Percentiles rank a stretch among this genome's conserved stretches.
These are phyloP conservation scores for Aphaenogaster floridana DNA, from an alignment of 1,140 invertebrate species.

Conservation along the genomic window DNA sequence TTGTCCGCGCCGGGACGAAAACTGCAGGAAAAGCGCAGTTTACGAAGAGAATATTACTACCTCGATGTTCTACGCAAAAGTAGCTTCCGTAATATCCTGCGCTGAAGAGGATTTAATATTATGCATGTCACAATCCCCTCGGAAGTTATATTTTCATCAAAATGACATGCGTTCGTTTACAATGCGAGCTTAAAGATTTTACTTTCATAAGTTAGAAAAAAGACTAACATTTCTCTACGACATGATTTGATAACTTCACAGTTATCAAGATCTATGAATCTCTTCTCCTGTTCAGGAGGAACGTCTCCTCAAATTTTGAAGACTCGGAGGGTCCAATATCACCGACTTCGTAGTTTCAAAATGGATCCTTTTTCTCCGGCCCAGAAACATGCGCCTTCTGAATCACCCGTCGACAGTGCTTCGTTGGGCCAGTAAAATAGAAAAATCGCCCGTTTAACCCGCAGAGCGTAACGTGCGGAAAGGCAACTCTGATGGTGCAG, in stretches of 20 bases:
- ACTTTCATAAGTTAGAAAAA: background rate
- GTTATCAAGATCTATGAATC: background rate
- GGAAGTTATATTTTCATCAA: slow-evolving; percentile 42
- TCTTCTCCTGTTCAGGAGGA: background rate
- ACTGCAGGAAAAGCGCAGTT: slow-evolving; percentile 6
- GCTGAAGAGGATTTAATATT: slow-evolving; percentile 48
- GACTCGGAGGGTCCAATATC: background rate
- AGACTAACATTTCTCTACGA: no score
- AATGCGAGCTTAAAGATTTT: slow-evolving; percentile 9
- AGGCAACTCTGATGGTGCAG: background rate
- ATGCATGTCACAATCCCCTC: slow-evolving; percentile 27
- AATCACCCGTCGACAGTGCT: slow-evolving; percentile 22
- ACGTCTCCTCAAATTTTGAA: background rate
- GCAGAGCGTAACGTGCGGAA: slow-evolving; percentile 43
- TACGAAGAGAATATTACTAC: slow-evolving; percentile 36
- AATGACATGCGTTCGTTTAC: background rate
- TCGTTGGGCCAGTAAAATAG: slow-evolving; percentile 36
- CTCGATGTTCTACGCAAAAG: slow-evolving; percentile 21
- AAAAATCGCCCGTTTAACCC: slow-evolving; percentile 43
- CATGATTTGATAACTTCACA: background rate
- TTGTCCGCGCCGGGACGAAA: slow-evolving; percentile 32
- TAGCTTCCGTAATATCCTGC: slow-evolving; percentile 28
- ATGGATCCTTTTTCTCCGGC: background rate
- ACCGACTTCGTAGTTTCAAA: background rate
- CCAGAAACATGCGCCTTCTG: background rate